Percentiles rank a stretch among this genome's conserved stretches.
Conservation (phyloP, 1,140 invertebrate genomes). For the Druon quercuslanigerum region DNA sequence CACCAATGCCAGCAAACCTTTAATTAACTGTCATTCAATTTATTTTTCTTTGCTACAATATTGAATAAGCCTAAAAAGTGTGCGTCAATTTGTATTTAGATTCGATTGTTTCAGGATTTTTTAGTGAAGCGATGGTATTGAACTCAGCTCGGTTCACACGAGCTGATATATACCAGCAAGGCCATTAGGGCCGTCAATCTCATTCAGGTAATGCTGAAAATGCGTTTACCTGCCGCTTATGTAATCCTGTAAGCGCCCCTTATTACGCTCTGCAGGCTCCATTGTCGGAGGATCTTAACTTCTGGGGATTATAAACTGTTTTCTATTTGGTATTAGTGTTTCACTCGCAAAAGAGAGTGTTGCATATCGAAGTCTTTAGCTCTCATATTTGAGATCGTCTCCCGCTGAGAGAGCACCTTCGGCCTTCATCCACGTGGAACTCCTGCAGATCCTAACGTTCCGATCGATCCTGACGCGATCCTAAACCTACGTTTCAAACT, state of each 20-base stretch:
- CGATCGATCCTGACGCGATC: constrained; percentile 36
- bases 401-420: constrained; percentile 57
- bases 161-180: constrained; percentile 25
- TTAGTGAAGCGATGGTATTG: constrained; percentile 18
- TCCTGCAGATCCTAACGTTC: constrained; percentile 51
- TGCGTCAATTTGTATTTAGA: no score
- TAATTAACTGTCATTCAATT: no score
- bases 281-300: constrained; percentile 71
- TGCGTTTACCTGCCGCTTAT: constrained; percentile 60
- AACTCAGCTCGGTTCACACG: constrained; percentile 36
- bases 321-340: constrained; percentile 64
- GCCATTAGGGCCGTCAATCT: constrained; percentile 43
- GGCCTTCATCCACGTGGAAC: constrained; percentile 49
- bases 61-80: no score
- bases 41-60: no score
- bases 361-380: constrained; percentile 33
- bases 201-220: constrained; percentile 49
- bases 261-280: constrained; percentile 67
- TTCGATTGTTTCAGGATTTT: background rate
- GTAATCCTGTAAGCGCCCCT: constrained; percentile 72
- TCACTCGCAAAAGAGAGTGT: constrained; percentile 44
- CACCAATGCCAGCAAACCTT: no score
- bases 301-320: constrained; percentile 72
- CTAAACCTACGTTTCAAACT: constrained; percentile 7
- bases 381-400: constrained; percentile 47